phyloP scores from a whole-genome alignment of 2,888 invertebrate species.

The Drosophila mettleri region DNA sequence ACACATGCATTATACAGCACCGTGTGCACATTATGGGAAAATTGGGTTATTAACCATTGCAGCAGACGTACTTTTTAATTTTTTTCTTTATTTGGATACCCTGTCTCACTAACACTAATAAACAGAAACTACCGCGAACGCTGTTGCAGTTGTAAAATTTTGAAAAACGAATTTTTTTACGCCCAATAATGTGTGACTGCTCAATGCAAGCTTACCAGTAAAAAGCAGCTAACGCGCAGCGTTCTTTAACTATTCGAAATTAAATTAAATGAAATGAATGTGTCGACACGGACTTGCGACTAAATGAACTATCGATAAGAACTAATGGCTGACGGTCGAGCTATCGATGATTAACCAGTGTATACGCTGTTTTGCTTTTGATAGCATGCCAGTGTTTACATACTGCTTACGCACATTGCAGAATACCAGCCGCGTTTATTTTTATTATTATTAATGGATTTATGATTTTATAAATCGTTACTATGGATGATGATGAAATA shows the following conservation, averaged over 20 bases:
- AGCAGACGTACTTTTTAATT: conserved; percentile 16
- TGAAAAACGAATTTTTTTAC: neutral
- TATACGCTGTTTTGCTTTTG: neutral
- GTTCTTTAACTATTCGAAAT: conserved; percentile 38
- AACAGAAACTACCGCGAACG: conserved; percentile 25
- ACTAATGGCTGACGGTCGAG: neutral
- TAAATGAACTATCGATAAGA: conserved; percentile 38
- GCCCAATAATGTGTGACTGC: too few species aligned
- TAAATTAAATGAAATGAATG: conserved; percentile 47
- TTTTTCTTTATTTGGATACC: conserved; percentile 17
- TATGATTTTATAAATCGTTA: neutral
- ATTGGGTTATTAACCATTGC: conserved; percentile 38
- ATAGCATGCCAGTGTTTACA: conserved; percentile 36
- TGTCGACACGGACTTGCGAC: conserved; percentile 45
- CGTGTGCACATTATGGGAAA: conserved; percentile 13
- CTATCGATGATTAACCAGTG: conserved; percentile 30
- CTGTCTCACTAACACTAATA: conserved; percentile 19
- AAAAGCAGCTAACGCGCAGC: conserved; percentile 26
- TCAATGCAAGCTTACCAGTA: conserved; percentile 33
- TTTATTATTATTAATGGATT: conserved; percentile 10
- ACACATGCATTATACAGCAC: neutral
- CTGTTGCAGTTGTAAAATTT: conserved; percentile 14
- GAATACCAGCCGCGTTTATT: conserved; percentile 3
- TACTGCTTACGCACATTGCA: conserved; percentile 1
- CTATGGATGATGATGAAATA: conserved; percentile 86